These are phyloP conservation scores for Lagocephalus sceleratus DNA, from an alignment of 2,797 vertebrate genomes.

Conservation along the genomic window DNA sequence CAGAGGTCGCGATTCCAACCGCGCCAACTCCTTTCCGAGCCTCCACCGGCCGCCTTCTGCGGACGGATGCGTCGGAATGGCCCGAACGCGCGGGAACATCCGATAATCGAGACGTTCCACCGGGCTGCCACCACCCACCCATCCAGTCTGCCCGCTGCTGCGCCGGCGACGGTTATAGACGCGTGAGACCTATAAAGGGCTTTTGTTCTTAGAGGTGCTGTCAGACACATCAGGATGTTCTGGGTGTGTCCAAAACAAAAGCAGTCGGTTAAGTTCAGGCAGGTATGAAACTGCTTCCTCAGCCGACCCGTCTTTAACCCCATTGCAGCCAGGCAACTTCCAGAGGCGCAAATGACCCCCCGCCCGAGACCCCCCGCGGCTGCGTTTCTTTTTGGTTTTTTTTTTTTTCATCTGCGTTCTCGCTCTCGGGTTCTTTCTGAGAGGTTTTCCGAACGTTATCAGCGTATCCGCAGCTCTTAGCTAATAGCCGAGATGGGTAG, in stretches of 20 bases:
- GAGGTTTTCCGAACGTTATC: conserved; percentile 52
- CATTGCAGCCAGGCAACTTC: background rate
- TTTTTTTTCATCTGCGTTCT: conserved; percentile 1
- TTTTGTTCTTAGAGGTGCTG: conserved; percentile 26
- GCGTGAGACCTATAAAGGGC: no score
- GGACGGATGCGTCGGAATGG: conserved; percentile 49
- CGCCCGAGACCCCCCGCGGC: background rate
- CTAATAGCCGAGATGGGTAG: conserved; percentile 65
- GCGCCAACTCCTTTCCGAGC: conserved; percentile 64
- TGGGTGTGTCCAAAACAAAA: conserved; percentile 43
- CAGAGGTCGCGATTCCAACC: conserved; percentile 70
- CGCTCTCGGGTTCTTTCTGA: conserved; percentile 23
- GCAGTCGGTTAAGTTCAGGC: conserved; percentile 17
- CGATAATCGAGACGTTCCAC: background rate
- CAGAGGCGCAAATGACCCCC: no score
- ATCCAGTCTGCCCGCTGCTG: background rate
- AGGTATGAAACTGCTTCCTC: conserved; percentile 37
- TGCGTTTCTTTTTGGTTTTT: conserved; percentile 12
- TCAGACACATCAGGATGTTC: conserved; percentile 16
- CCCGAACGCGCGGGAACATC: no score
- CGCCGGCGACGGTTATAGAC: no score
- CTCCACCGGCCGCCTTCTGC: conserved; percentile 52
- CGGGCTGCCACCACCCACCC: background rate
- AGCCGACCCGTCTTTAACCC: conserved; percentile 27
- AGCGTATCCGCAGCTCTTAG: conserved; percentile 60